These are phyloP conservation scores for Tridacna crocea DNA, from an alignment of 2,888 invertebrate species.

Conservation along the genomic window DNA sequence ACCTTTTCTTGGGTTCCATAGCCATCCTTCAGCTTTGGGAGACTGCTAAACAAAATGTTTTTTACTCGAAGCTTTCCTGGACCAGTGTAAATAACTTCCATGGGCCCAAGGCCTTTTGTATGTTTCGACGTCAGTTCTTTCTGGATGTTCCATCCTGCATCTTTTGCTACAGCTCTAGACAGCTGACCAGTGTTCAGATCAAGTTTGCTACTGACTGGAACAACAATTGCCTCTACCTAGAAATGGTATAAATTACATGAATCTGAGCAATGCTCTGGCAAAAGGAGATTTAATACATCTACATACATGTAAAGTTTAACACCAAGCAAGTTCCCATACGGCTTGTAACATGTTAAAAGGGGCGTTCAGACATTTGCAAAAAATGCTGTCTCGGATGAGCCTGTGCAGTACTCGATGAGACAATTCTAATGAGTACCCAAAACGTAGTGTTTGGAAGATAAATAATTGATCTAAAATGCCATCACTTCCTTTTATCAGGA, in stretches of 20 bases:
- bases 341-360: no score
- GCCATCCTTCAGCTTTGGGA: background rate
- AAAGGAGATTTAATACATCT: no score
- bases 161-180: background rate
- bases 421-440: no score
- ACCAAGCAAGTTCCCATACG: background rate
- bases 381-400: no score
- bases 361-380: no score
- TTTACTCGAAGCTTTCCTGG: background rate
- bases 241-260: background rate
- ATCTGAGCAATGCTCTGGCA: no score
- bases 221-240: background rate
- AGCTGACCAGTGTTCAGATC: background rate
- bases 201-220: background rate
- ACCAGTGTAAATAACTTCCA: background rate
- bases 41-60: conserved; percentile 1
- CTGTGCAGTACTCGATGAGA: no score
- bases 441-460: no score
- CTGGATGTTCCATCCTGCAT: background rate
- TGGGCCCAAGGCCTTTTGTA: background rate
- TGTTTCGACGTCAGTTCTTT: background rate
- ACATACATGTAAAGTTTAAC: background rate
- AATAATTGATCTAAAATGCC: no score
- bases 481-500: no score
- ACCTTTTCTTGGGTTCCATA: conserved; percentile 7